Evolutionary conservation across 1,140 invertebrate species (phyloP).

Genomic region (Aradophagus sp.): DNA sequence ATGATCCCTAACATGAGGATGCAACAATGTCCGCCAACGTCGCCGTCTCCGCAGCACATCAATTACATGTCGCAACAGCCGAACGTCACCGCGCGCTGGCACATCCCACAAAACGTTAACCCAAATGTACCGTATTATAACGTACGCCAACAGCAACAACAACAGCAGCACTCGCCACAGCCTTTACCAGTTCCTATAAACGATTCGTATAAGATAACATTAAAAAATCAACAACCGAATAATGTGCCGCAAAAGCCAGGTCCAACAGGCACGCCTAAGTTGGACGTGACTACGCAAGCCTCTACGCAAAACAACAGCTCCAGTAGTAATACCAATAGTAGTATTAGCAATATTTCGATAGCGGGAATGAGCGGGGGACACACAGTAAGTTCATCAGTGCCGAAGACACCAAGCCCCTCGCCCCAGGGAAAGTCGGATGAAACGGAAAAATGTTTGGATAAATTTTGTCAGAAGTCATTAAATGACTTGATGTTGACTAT

Average conservation of each 20-base stretch:
- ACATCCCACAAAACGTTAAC: constrained; percentile 70
- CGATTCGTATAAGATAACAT: constrained; percentile 80
- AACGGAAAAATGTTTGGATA: constrained; percentile 80
- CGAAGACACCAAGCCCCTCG: constrained; percentile 85
- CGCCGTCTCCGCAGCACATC: constrained; percentile 55
- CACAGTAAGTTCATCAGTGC: constrained; percentile 84
- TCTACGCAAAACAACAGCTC: constrained; percentile 66
- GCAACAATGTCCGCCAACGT: constrained; percentile 62
- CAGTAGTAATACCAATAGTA: constrained; percentile 40
- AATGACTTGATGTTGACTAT: constrained; percentile 89
- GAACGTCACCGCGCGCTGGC: constrained; percentile 66
- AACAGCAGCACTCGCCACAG: constrained; percentile 55
- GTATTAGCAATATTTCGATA: constrained; percentile 38
- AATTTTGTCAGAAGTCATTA: constrained; percentile 87
- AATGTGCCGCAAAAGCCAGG: constrained; percentile 32
- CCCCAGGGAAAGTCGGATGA: constrained; percentile 71
- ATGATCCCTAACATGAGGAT: constrained; percentile 64
- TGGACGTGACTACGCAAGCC: constrained; percentile 60
- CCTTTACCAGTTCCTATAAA: constrained; percentile 67
- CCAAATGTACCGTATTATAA: constrained; percentile 58
- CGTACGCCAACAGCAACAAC: constrained; percentile 44
- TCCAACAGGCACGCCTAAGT: constrained; percentile 16
- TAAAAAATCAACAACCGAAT: constrained; percentile 73
- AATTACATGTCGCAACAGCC: constrained; percentile 54
- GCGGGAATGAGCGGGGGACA: constrained; percentile 56